These are phyloP conservation scores for Caenorhabditis japonica DNA, from an alignment of 2,888 invertebrate genomes.

Conservation along the genomic window DNA sequence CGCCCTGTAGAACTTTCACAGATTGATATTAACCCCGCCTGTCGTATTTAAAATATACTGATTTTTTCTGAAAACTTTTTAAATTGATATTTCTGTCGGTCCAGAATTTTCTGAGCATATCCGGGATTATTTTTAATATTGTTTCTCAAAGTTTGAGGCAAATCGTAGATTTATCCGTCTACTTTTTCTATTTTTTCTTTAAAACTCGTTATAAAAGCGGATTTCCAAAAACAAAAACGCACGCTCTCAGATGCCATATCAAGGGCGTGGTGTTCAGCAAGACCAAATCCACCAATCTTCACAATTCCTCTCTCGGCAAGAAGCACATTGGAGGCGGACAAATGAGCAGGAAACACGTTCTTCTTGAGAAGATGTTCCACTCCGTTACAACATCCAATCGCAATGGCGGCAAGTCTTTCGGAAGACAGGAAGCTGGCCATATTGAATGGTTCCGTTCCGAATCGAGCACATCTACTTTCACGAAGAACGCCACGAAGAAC, in stretches of 20 bases:
- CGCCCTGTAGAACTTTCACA: too few species aligned
- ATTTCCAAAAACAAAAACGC: too few species aligned
- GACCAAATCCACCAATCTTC: constrained; percentile 54
- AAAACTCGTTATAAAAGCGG: too few species aligned
- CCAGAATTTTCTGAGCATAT: too few species aligned
- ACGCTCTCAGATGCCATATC: constrained; percentile 39
- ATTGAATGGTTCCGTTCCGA: constrained; percentile 45
- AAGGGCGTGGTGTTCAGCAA: constrained; percentile 47
- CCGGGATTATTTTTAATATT: too few species aligned
- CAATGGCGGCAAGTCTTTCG: constrained; percentile 51
- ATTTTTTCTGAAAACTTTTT: too few species aligned
- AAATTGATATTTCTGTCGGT: too few species aligned
- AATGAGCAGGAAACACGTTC: constrained; percentile 39
- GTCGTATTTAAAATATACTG: too few species aligned
- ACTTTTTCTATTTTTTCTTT: too few species aligned
- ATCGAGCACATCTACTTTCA: constrained; percentile 55
- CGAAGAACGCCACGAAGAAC: constrained; percentile 54
- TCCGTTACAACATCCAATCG: constrained; percentile 52
- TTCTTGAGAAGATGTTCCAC: constrained; percentile 44
- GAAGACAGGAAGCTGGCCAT: constrained; percentile 57
- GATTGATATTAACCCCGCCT: too few species aligned
- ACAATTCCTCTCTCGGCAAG: constrained; percentile 58
- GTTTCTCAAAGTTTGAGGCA: too few species aligned
- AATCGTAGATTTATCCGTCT: too few species aligned
- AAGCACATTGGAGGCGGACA: constrained; percentile 51